Evolutionary conservation across 2,888 invertebrate genomes (phyloP).

Genomic region (Hecatera dysodea): DNA sequence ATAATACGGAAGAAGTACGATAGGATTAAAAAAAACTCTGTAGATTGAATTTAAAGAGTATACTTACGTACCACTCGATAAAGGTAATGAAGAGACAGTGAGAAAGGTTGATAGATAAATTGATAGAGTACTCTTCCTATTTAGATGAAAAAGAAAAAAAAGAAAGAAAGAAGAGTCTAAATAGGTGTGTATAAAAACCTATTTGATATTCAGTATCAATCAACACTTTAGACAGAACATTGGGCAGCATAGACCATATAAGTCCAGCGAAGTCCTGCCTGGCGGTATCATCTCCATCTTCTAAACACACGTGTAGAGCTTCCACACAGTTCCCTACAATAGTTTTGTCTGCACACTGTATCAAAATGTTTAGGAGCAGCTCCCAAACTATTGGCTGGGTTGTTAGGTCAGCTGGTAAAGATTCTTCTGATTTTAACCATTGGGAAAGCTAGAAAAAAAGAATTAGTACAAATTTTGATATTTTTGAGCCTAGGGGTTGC

Average conservation of each 20-base stretch:
- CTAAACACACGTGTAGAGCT: constrained; percentile 76
- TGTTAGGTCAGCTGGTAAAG: constrained; percentile 80
- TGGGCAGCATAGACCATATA: constrained; percentile 82
- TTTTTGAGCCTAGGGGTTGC: neutral
- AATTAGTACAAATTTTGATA: neutral
- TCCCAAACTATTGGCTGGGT: constrained; percentile 81
- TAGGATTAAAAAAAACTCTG: too few species aligned
- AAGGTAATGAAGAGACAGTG: neutral
- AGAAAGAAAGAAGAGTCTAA: neutral
- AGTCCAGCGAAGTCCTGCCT: constrained; percentile 76
- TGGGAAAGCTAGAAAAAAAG: constrained; percentile 79
- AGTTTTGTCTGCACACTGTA: constrained; percentile 71
- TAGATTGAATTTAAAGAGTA: neutral
- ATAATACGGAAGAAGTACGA: neutral
- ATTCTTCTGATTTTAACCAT: constrained; percentile 83
- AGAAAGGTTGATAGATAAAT: neutral
- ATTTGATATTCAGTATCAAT: constrained; percentile 78
- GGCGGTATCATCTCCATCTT: constrained; percentile 74
- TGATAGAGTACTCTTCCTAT: neutral
- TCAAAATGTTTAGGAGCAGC: constrained; percentile 80
- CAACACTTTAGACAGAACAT: constrained; percentile 79
- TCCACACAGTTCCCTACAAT: constrained; percentile 79
- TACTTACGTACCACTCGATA: too few species aligned
- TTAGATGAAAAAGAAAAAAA: neutral
- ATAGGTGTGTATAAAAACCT: constrained; percentile 69